Evolutionary conservation across 2,113 vertebrate genomes (phyloP).

Genomic region (Etia nguti): DNA sequence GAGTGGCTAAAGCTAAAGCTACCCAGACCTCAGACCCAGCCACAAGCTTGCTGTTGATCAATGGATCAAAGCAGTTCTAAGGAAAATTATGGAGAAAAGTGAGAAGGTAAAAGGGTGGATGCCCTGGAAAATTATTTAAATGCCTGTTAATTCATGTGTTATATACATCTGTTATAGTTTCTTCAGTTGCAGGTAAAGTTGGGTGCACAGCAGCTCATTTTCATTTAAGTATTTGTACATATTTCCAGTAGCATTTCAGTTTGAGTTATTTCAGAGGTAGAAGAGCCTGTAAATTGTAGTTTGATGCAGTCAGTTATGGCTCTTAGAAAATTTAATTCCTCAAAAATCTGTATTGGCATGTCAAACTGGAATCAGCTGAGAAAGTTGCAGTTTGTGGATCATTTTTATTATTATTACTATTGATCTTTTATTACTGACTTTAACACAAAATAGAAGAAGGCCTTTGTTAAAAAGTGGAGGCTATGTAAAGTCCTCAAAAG

Average conservation of each 20-base stretch:
- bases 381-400: background rate
- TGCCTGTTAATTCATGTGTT: background rate
- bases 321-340: too few relatives aligned
- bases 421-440: background rate
- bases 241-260: background rate
- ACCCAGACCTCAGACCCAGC: rapidly evolving
- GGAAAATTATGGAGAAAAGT: background rate
- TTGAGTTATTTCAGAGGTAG: background rate
- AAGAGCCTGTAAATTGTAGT: background rate
- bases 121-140: background rate
- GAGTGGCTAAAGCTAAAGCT: background rate
- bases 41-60: background rate
- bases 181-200: background rate
- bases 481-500: background rate
- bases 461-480: background rate
- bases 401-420: too few relatives aligned
- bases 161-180: background rate
- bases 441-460: background rate
- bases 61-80: background rate
- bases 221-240: background rate
- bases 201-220: too few relatives aligned
- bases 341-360: too few relatives aligned
- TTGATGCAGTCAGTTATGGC: background rate
- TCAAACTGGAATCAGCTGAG: background rate
- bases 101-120: background rate